These are phyloP conservation scores for Proteles cristata DNA, from an alignment of 2,113 vertebrate species.

Conservation along the genomic window DNA sequence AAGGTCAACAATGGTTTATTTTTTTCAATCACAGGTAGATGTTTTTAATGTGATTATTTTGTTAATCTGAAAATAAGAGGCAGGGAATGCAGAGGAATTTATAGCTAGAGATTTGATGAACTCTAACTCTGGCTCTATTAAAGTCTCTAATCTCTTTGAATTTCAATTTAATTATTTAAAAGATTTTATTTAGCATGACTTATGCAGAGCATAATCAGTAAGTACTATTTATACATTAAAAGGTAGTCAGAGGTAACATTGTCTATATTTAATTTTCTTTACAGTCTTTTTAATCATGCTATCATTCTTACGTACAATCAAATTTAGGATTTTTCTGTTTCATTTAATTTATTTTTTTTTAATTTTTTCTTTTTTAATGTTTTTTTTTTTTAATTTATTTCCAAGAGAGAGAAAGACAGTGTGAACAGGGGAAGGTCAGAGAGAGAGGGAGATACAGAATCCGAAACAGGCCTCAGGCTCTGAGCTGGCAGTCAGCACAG, in stretches of 20 bases:
- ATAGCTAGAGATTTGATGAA: neutral
- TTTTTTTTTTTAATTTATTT: no score
- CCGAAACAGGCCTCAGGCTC: no score
- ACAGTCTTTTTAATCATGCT: neutral
- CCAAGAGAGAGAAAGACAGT: no score
- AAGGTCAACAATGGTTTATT: neutral
- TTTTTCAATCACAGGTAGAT: neutral
- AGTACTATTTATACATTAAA: neutral
- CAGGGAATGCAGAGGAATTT: neutral
- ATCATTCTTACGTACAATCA: neutral
- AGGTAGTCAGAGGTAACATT: neutral
- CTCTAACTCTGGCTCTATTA: neutral
- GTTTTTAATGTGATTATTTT: conserved; percentile 1
- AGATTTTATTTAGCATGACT: neutral
- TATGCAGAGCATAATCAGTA: neutral
- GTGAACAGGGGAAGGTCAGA: no score
- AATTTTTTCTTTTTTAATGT: no score
- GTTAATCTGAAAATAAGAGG: conserved; percentile 40
- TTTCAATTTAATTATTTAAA: conserved; percentile 6
- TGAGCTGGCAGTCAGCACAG: no score
- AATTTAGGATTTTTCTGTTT: conserved; percentile 12
- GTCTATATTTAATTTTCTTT: conserved; percentile 40
- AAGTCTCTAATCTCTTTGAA: conserved; percentile 30
- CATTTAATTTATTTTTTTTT: neutral
- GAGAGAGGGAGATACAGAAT: no score